Evolutionary conservation across 2,113 vertebrate genomes (phyloP).

Genomic region (Oreochromis tanganicae): DNA sequence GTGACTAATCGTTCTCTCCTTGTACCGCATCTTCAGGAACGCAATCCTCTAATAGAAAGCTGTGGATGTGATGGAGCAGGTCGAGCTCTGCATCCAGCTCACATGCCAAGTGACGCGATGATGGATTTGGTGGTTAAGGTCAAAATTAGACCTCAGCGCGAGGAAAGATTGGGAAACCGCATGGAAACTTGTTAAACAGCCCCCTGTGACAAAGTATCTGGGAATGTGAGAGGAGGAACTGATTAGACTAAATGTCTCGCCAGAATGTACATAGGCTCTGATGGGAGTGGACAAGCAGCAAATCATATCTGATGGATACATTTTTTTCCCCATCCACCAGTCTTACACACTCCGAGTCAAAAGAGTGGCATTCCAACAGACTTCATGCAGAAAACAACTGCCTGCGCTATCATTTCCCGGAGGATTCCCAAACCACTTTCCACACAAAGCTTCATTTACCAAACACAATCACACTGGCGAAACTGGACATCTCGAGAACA

Average conservation of each 20-base stretch:
- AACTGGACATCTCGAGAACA: not conserved
- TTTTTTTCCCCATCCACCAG: not conserved
- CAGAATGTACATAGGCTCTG: not conserved
- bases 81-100: not conserved
- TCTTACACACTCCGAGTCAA: not conserved
- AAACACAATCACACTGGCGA: not conserved
- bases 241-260: slow-evolving; percentile 29
- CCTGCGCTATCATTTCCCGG: not conserved
- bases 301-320: not conserved
- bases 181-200: not conserved
- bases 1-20: slow-evolving; percentile 36
- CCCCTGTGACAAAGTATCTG: slow-evolving; percentile 4
- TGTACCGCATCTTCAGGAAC: slow-evolving; percentile 14
- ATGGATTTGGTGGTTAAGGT: not conserved
- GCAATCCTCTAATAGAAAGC: not conserved
- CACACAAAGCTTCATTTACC: slow-evolving; percentile 26
- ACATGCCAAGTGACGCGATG: not conserved
- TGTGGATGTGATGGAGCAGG: not conserved
- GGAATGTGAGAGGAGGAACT: slow-evolving; percentile 33
- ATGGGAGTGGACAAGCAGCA: not conserved
- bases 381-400: slow-evolving; percentile 14
- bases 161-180: not conserved
- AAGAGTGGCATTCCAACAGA: not conserved
- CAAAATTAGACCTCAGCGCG: not conserved
- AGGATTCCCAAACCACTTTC: slow-evolving; percentile 25